phyloP scores from a whole-genome alignment of 2,888 invertebrate species.

The Stratiomys singularior region DNA sequence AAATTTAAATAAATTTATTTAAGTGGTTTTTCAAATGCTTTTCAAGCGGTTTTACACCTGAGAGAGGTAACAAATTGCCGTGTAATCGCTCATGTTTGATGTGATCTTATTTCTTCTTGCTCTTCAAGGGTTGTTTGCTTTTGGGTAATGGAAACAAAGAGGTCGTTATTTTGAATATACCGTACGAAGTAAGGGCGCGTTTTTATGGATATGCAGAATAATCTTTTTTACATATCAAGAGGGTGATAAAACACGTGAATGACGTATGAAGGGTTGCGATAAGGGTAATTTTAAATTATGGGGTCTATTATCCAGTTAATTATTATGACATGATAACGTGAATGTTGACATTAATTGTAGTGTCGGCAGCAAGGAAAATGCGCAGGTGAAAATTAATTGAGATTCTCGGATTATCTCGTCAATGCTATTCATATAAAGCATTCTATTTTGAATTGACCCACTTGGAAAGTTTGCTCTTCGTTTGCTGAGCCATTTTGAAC shows the following conservation, averaged over 20 bases:
- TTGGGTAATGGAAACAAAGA: neutral
- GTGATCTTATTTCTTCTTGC: neutral
- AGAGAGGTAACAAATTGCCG: constrained; percentile 17
- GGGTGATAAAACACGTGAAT: constrained; percentile 49
- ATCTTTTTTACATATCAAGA: constrained; percentile 37
- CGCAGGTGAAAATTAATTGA: no score
- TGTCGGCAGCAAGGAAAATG: no score
- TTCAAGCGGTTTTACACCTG: constrained; percentile 34
- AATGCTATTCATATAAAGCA: no score
- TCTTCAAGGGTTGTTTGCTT: neutral
- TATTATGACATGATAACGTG: neutral
- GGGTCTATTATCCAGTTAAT: neutral
- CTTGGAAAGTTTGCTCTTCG: no score
- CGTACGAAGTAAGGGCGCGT: constrained; percentile 16
- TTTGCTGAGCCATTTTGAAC: no score
- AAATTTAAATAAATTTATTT: constrained; percentile 51
- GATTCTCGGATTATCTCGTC: no score
- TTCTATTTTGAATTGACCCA: no score
- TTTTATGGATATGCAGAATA: constrained; percentile 23
- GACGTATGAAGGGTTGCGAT: constrained; percentile 39
- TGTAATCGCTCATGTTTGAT: constrained; percentile 35
- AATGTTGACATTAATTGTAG: no score
- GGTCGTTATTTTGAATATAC: constrained; percentile 39
- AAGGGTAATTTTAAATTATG: neutral
- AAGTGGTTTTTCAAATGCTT: constrained; percentile 38